These are phyloP conservation scores for Mayetiola destructor DNA, from an alignment of 2,888 invertebrate genomes.

Conservation along the genomic window DNA sequence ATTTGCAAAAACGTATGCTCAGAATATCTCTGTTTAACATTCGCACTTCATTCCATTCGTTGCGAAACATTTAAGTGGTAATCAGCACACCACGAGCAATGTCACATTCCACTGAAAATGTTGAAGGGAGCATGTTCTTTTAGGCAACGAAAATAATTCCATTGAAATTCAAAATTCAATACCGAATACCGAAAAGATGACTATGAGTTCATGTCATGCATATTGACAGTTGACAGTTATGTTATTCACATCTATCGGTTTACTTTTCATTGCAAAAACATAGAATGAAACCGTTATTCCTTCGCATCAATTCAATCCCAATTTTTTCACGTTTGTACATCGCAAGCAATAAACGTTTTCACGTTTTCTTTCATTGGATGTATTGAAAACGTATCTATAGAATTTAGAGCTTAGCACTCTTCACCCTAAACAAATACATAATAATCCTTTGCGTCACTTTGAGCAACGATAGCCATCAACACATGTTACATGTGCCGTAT, in stretches of 20 bases:
- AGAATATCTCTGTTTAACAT: too few relatives aligned
- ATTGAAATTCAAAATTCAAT: slow-evolving; percentile 2
- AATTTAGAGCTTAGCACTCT: too few relatives aligned
- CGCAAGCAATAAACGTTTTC: background rate
- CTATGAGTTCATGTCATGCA: too few relatives aligned
- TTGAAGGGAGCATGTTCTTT: too few relatives aligned
- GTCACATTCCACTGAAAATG: too few relatives aligned
- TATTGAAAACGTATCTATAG: too few relatives aligned
- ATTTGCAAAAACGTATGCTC: background rate
- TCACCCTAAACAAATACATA: background rate
- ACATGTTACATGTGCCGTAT: background rate
- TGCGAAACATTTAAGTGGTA: too few relatives aligned
- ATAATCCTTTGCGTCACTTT: slow-evolving; percentile 6
- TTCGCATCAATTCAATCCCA: background rate
- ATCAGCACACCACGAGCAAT: too few relatives aligned
- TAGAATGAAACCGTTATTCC: too few relatives aligned
- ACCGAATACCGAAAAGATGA: too few relatives aligned
- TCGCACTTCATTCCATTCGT: background rate
- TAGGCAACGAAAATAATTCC: background rate
- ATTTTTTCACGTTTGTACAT: background rate
- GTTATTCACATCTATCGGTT: background rate
- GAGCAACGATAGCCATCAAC: slow-evolving; percentile 11
- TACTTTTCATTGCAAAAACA: too few relatives aligned
- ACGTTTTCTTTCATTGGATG: background rate
- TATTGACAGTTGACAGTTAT: slow-evolving; percentile 3